phyloP scores from a whole-genome alignment of 2,888 invertebrate genomes.

The Leucoma salicis region DNA sequence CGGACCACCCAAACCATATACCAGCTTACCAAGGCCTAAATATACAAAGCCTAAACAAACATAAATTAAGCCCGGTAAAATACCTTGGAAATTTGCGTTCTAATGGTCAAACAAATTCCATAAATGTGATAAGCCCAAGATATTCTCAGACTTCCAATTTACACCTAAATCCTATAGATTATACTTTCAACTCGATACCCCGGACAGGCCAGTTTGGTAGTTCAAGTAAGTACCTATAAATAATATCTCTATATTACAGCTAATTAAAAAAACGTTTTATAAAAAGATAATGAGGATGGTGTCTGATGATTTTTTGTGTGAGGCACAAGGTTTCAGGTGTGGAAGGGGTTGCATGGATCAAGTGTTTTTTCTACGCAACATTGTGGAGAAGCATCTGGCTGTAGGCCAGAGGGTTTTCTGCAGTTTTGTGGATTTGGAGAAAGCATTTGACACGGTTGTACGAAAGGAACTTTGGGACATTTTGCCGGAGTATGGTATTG shows the following conservation, averaged over 20 bases:
- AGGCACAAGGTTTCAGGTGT: no score
- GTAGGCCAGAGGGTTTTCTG: no score
- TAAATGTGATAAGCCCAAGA: constrained; percentile 1
- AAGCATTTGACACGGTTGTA: no score
- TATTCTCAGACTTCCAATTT: constrained; percentile 21
- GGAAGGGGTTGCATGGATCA: no score
- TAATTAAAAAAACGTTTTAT: neutral
- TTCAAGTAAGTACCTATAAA: constrained; percentile 20
- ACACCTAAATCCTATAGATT: constrained; percentile 18
- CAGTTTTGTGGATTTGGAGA: no score
- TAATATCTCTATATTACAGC: neutral
- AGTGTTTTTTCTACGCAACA: no score
- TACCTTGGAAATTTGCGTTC: constrained; percentile 15
- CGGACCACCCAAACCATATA: constrained; percentile 11
- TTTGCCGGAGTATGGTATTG: no score
- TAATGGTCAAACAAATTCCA: constrained; percentile 11
- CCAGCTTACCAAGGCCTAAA: constrained; percentile 6
- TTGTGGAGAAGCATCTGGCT: no score
- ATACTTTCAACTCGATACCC: constrained; percentile 16
- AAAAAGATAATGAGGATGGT: no score
- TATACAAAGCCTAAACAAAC: neutral
- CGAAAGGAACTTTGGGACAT: no score
- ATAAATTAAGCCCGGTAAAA: constrained; percentile 4
- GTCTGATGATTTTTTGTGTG: no score
- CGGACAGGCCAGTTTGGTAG: constrained; percentile 9